Evolutionary conservation across 2,797 vertebrate genomes (phyloP).

Genomic region (Anomalospiza imberbis): DNA sequence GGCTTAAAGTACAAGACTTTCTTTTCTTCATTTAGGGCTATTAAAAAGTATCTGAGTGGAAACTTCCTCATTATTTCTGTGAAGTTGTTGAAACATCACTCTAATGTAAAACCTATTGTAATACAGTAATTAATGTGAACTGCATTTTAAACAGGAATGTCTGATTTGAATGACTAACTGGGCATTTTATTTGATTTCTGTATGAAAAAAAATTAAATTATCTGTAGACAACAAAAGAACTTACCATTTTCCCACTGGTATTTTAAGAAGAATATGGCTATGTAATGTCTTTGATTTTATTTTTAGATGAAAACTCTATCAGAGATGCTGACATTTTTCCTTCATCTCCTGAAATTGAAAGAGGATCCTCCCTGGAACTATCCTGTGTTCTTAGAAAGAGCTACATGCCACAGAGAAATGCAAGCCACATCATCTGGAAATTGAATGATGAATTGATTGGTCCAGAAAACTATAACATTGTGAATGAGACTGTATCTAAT

Average conservation of each 20-base stretch:
- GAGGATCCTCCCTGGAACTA: constrained; percentile 28
- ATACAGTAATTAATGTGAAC: background rate
- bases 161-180: background rate
- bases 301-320: constrained; percentile 15
- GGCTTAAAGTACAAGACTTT: background rate
- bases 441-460: constrained; percentile 34
- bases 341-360: constrained; percentile 35
- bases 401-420: constrained; percentile 1
- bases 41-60: background rate
- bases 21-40: background rate
- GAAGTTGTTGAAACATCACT: background rate
- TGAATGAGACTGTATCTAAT: constrained; percentile 51
- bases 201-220: background rate
- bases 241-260: background rate
- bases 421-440: constrained; percentile 63
- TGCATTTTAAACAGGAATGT: background rate
- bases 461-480: background rate
- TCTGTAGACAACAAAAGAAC: background rate
- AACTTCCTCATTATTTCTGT: background rate
- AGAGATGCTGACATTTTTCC: constrained; percentile 39
- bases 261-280: background rate
- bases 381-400: constrained; percentile 35
- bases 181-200: background rate
- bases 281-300: background rate
- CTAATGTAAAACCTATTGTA: background rate